Evolutionary conservation across 2,888 invertebrate genomes (phyloP), one percentile per base, ranked within the genome.

Genomic region (Podabrus alpinus): DNA sequence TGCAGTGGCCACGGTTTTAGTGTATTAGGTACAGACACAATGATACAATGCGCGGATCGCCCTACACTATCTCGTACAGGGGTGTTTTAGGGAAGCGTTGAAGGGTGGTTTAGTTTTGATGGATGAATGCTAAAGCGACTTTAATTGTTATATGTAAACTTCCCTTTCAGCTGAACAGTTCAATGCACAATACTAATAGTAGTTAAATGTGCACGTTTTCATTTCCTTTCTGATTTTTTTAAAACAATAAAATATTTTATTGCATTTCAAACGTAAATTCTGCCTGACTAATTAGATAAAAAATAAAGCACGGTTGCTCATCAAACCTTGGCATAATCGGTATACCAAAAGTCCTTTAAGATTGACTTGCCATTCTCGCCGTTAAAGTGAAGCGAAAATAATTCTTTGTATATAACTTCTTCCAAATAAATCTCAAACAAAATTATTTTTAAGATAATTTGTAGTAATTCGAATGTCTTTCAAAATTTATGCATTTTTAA

Each of bases 1-100:
- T 82, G 80, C 83, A 82, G 81, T 82, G 82, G 82, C 83, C 82
- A 82, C 80, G 80, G 81, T 79, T 79, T 74, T 79, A 81, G 73
- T 80, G 82, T 80, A 82, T 83, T 83, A 81, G 82, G 79, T 80
- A 81, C 80, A 80, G 79, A 79, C 76, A 76, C 80, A 79, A 74
- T 78, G 77, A 78, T 76, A 81, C 82, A 80, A 81, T 80, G 77
- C 79, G 69, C 16, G 77, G 77, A 78, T 80, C 79, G 76, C 79
- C 80, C 80, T 75, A 75, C 74, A 72, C 69, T 73, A 76, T 76
- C 78, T 80, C 77, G 79, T 79, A 76, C 72, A 71, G 77, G 76
- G 80, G 78, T 74, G 77, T 77, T 74, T 77, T 74, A 68, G 78
- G 76, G 74, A 74, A 72, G 77, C 72, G 75, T 68, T 77, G 75